phyloP scores from a whole-genome alignment of 2,113 vertebrate genomes.

The Cyanoliseus patagonus region DNA sequence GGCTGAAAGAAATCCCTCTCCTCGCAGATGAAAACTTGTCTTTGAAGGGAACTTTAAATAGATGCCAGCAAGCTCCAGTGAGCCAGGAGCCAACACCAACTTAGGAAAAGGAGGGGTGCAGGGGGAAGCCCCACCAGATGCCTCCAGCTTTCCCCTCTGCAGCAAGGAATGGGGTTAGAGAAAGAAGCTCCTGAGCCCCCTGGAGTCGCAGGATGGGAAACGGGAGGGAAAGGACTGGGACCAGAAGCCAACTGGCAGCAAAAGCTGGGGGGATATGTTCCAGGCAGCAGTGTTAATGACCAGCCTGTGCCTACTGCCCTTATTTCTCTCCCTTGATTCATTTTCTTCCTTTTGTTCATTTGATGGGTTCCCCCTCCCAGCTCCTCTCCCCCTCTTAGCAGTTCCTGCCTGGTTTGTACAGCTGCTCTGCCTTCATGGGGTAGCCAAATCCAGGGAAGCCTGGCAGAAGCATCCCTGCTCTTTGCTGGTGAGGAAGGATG shows the following conservation, averaged over 20 bases:
- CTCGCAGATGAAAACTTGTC: conserved; percentile 5
- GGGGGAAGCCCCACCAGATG: neutral
- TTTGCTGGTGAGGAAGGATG: neutral
- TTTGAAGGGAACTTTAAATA: conserved; percentile 68
- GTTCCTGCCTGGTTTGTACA: conserved; percentile 17
- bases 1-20: conserved; percentile 18
- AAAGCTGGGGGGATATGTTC: neutral
- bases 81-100: conserved; percentile 28
- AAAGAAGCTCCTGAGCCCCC: neutral
- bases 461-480: neutral
- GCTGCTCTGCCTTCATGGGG: neutral
- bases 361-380: neutral
- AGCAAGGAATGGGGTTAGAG: rapidly evolving
- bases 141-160: neutral
- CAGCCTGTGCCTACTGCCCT: neutral
- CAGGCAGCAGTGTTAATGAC: neutral
- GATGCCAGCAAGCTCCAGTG: conserved; percentile 32
- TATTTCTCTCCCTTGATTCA: neutral
- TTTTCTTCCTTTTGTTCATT: neutral
- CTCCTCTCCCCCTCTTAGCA: neutral
- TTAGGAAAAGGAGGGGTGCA: neutral
- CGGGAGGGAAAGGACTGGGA: neutral
- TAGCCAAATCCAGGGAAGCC: neutral
- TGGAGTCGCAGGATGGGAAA: neutral
- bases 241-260: conserved; percentile 1